A percentile compares a stretch with the other conserved stretches of the same genome.
Conservation (phyloP, 2,888 invertebrate species). For the Stenchaetothrips biformis region DNA sequence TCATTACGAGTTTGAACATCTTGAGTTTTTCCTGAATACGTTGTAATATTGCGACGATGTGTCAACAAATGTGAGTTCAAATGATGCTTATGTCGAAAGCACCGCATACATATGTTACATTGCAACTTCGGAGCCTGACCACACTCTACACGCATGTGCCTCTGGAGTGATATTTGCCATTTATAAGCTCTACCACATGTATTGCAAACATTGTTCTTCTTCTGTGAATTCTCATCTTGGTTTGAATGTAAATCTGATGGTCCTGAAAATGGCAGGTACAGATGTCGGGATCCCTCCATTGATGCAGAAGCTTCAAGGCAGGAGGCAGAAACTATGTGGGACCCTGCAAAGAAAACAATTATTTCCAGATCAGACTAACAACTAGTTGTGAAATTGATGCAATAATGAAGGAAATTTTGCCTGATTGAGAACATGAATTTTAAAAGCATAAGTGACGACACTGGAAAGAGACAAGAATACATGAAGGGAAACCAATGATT, state of each 20-base stretch:
- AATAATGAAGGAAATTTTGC: too few species aligned
- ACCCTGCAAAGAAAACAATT: background rate
- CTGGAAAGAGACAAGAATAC: too few species aligned
- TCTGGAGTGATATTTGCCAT: conserved; percentile 45
- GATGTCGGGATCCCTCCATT: background rate
- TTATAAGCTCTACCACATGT: conserved; percentile 46
- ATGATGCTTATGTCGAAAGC: conserved; percentile 44
- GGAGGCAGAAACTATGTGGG: background rate
- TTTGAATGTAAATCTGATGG: background rate
- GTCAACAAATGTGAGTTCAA: conserved; percentile 14
- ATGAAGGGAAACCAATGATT: too few species aligned
- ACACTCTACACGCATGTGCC: conserved; percentile 49
- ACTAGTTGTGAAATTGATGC: background rate
- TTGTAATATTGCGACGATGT: background rate
- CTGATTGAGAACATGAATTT: too few species aligned
- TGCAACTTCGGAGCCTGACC: conserved; percentile 46
- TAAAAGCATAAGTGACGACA: too few species aligned
- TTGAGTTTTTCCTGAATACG: background rate
- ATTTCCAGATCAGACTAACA: background rate
- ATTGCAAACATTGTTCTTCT: conserved; percentile 40
- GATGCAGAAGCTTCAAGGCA: background rate
- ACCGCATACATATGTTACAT: conserved; percentile 44
- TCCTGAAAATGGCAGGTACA: background rate
- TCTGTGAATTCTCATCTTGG: background rate
- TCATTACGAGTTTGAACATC: background rate